Conservation (phyloP, 2,797 vertebrate genomes). For the Mionectes olivaceus region DNA sequence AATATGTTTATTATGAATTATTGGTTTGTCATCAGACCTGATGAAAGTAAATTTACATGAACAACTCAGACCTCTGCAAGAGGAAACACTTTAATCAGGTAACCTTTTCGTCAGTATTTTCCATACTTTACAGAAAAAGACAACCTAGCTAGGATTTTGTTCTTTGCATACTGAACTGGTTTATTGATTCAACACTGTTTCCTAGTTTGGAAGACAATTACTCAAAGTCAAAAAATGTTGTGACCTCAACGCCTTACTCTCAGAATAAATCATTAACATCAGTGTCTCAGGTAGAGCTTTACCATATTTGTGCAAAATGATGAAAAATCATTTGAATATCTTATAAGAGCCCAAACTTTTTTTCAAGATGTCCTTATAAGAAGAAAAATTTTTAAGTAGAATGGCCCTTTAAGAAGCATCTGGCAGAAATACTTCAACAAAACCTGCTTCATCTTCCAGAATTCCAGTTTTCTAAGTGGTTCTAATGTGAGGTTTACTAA, state of each 20-base stretch:
- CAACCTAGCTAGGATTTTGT: neutral
- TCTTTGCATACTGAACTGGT: conserved; percentile 21
- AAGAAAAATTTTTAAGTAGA: neutral
- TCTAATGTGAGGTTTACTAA: neutral
- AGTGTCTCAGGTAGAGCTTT: neutral
- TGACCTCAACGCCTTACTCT: conserved; percentile 20
- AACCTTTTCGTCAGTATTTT: neutral
- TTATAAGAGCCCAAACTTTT: neutral
- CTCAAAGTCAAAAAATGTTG: conserved; percentile 37
- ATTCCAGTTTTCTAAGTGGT: neutral
- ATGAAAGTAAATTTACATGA: conserved; percentile 47
- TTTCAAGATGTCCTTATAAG: neutral
- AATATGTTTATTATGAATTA: conserved; percentile 69
- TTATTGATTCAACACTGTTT: conserved; percentile 47
- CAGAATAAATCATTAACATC: conserved; percentile 7
- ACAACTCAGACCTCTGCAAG: neutral
- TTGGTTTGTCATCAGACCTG: conserved; percentile 42
- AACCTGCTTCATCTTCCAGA: neutral
- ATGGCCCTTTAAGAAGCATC: neutral
- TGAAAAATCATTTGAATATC: neutral
- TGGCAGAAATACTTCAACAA: neutral
- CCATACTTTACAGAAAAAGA: neutral
- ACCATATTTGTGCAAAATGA: neutral
- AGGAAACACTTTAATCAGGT: neutral
- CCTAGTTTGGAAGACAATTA: conserved; percentile 32